Percentiles rank a stretch among this genome's conserved stretches.
phyloP scores from a whole-genome alignment of 2,797 vertebrate genomes.

The Catharus ustulatus region DNA sequence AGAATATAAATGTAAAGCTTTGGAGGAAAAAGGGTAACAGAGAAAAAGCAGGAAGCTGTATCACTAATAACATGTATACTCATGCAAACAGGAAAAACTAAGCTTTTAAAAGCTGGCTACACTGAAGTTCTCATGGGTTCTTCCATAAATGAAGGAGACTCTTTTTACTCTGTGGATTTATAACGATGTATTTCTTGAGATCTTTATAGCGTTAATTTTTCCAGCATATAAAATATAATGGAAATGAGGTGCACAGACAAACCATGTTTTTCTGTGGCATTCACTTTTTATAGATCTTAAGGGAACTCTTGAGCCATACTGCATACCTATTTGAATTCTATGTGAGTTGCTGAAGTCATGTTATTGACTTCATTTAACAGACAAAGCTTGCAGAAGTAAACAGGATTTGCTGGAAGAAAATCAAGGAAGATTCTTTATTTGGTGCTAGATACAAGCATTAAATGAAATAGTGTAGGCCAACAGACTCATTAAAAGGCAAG shows the following conservation, averaged over 20 bases:
- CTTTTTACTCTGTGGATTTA: background rate
- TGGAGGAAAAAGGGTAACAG: background rate
- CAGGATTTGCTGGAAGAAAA: background rate
- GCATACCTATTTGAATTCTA: background rate
- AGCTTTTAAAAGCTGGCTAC: background rate
- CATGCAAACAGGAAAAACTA: background rate
- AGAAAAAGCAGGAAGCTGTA: background rate
- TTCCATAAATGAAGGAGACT: background rate
- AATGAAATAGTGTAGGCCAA: conserved; percentile 10
- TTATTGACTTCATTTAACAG: background rate
- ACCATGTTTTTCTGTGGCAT: background rate
- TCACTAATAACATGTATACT: background rate
- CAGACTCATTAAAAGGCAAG: conserved; percentile 37
- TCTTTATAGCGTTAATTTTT: background rate
- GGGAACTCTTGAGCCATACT: background rate
- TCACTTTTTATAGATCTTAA: background rate
- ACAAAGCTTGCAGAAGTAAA: background rate
- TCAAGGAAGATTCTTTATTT: conserved; percentile 50
- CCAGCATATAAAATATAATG: background rate
- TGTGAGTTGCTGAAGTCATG: background rate
- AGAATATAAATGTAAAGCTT: background rate
- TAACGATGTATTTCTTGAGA: background rate
- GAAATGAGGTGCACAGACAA: background rate
- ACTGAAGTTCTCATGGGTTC: background rate
- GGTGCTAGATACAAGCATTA: conserved; percentile 47